phyloP scores from a whole-genome alignment of 92 coral and sea anemone species.

The Porites rus region DNA sequence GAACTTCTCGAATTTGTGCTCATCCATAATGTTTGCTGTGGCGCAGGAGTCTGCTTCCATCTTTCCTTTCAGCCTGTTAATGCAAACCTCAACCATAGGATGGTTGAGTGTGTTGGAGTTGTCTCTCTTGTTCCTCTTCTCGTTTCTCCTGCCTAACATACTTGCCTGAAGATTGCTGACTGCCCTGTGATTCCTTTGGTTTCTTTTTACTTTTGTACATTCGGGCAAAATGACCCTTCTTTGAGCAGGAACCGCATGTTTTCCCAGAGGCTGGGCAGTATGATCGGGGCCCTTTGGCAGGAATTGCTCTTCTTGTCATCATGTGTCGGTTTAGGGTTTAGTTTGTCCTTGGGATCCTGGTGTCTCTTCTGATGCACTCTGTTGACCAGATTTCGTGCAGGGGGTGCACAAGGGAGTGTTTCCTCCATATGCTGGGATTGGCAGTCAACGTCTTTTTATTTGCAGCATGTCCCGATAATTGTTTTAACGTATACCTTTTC shows the following conservation, averaged over 20 bases:
- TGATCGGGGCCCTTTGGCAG: constrained; percentile 36
- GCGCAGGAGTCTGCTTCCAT: constrained; percentile 55
- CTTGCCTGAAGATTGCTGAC: too few species aligned
- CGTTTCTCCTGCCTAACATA: too few species aligned
- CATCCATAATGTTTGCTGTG: constrained; percentile 43
- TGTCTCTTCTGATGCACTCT: constrained; percentile 14
- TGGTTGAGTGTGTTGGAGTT: too few species aligned
- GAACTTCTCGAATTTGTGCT: constrained; percentile 20
- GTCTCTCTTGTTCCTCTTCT: too few species aligned
- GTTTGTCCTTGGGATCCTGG: not conserved
- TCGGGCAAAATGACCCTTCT: constrained; percentile 35
- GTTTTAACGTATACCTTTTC: constrained; percentile 21
- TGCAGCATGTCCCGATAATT: constrained; percentile 30
- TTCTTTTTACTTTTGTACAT: constrained; percentile 35
- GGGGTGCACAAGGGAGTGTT: not conserved
- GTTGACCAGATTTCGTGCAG: not conserved
- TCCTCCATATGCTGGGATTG: constrained; percentile 35
- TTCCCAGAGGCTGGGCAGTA: constrained; percentile 35
- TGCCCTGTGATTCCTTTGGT: not conserved
- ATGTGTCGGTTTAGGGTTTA: not conserved
- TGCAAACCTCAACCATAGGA: constrained; percentile 35
- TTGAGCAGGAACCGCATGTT: constrained; percentile 7
- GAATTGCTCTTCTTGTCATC: not conserved
- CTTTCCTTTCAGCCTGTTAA: constrained; percentile 42
- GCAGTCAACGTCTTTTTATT: constrained; percentile 28